Evolutionary conservation across 2,113 vertebrate species (phyloP), one percentile per base, ranked within the genome.

Genomic region (Rhinichthys klamathensis): DNA sequence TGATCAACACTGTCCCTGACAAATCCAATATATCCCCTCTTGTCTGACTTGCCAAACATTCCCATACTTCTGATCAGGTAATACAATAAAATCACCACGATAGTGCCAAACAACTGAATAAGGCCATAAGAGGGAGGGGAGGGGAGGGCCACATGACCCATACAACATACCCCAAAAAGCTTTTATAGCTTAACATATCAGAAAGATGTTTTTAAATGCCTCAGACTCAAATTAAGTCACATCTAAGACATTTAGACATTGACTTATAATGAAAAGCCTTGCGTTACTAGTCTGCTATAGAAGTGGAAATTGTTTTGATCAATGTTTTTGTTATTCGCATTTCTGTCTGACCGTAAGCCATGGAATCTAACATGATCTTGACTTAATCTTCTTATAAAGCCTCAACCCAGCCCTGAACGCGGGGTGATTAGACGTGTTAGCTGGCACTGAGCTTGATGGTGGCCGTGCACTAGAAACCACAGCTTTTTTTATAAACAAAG

Each of bases 371-470:
- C 67, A 56, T 58, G 54, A 72, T 80, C 70, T 85, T 30, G 63
- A 23, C 60, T 78, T 87, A 87, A 89, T 87, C 88, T 16, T 74
- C 44, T 89, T 89, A 89, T 85, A 49, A 87, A 87, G 82, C 88
- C 86, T 89, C 63, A 72, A 86, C 77, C 70, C 67, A 54, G 77
- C 23, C 38, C 16, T 73, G 32, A 7, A 44, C 69, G 75, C 69
- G 44, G 74, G 81, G 84, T 12, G 67, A 46, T 80, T 80, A 61
- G 81, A 67, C 2, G 11, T 83, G 69, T 70, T 56, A 86, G 81
- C 46, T 30, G 23, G 70, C 60, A 65, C n/a, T 80, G 73, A 54
- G 27, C 76, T 73, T 61, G 58, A 69, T 18, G 27, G 27, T 41
- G 35, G 67, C 79, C 61, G 27, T 54, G 49, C 32, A 56, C 18